Conservation (phyloP, 2,888 invertebrate genomes). For the Eueremaeus valkanovi region DNA sequence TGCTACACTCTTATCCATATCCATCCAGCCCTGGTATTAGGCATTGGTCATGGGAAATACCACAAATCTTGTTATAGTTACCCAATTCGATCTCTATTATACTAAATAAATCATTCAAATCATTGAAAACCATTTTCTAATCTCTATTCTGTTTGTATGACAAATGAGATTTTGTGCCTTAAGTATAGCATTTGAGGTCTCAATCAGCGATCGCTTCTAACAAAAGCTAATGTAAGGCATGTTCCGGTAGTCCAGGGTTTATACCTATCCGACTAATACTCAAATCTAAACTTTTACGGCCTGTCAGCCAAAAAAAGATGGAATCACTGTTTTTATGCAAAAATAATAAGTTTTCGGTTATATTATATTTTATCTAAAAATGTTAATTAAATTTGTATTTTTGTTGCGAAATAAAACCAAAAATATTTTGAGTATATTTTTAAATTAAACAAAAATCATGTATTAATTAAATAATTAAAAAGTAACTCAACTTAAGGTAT, state of each 20-base stretch:
- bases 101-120: conserved; percentile 33
- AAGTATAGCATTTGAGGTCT: conserved; percentile 13
- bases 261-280: conserved; percentile 2
- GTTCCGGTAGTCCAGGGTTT: conserved; percentile 19
- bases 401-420: background rate
- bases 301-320: background rate
- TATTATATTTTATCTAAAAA: background rate
- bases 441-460: too few relatives aligned
- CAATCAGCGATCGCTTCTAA: conserved; percentile 3
- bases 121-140: conserved; percentile 32
- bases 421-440: background rate
- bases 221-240: background rate
- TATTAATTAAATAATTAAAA: background rate
- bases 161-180: conserved; percentile 22
- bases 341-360: conserved; percentile 24
- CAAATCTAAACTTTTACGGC: background rate
- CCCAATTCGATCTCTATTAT: conserved; percentile 28
- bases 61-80: conserved; percentile 39
- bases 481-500: background rate
- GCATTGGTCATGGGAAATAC: conserved; percentile 41
- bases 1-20: too few relatives aligned
- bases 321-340: background rate
- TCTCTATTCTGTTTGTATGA: conserved; percentile 23
- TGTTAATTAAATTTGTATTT: too few relatives aligned
- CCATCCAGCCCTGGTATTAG: background rate